Conservation (phyloP, 2,888 invertebrate genomes). For the Tuberolachnus salignus region DNA sequence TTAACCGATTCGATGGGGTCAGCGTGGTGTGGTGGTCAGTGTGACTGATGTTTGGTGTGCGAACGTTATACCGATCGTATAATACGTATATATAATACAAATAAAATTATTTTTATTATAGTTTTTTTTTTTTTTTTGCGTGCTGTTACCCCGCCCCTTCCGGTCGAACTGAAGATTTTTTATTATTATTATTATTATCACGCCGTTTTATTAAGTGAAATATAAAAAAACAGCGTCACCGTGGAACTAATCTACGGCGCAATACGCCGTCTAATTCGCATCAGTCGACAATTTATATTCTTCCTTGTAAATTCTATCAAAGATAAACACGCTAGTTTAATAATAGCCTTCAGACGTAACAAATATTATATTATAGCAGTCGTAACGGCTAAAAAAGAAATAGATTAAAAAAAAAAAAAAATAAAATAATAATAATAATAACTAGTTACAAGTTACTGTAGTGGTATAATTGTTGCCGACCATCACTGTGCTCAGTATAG, state of each 20-base stretch:
- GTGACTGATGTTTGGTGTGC: conserved; percentile 27
- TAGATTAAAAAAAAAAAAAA: not conserved
- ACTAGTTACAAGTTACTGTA: not conserved
- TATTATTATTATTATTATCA: too few relatives aligned
- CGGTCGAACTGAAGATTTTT: not conserved
- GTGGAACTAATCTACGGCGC: not conserved
- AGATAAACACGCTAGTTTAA: not conserved
- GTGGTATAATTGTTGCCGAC: too few relatives aligned
- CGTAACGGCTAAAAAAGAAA: not conserved
- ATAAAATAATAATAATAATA: too few relatives aligned
- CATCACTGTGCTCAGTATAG: not conserved
- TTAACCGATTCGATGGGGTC: conserved; percentile 42
- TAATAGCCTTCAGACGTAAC: not conserved
- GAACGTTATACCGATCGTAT: not conserved
- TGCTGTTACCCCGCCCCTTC: not conserved
- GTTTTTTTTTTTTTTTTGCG: not conserved
- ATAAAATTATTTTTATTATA: not conserved
- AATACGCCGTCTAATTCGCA: not conserved
- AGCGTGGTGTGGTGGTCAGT: not conserved
- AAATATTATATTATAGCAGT: not conserved
- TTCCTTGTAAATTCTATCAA: not conserved
- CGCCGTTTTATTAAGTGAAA: not conserved
- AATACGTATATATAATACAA: not conserved
- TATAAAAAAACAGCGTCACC: not conserved
- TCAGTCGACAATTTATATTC: not conserved